Evolutionary conservation across 2,797 vertebrate genomes (phyloP).

Genomic region (Syncerus caffer): DNA sequence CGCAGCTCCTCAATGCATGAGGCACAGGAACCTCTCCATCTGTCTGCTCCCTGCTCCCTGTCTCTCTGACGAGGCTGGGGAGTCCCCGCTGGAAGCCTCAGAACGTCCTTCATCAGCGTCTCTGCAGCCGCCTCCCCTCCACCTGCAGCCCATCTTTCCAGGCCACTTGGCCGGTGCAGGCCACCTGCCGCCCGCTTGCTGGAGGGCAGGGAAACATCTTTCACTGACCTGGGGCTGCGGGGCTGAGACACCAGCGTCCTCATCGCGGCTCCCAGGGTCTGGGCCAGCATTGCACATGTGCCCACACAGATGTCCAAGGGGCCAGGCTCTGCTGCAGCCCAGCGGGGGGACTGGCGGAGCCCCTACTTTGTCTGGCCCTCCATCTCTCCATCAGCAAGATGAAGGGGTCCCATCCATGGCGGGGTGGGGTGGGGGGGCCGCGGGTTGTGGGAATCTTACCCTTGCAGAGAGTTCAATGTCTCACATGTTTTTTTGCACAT

Average conservation of each 20-base stretch:
- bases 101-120: neutral
- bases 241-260: neutral
- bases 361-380: neutral
- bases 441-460: accelerated
- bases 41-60: neutral
- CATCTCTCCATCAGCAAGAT: neutral
- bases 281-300: accelerated
- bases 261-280: accelerated
- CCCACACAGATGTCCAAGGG: neutral
- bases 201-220: neutral
- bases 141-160: neutral
- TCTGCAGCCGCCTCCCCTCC: neutral
- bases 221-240: accelerated
- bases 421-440: too few relatives aligned
- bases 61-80: neutral
- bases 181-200: neutral
- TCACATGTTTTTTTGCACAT: neutral
- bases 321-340: neutral
- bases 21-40: neutral
- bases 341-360: accelerated
- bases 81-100: neutral
- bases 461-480: neutral
- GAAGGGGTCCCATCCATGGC: too few relatives aligned
- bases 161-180: neutral
- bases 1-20: neutral